A percentile compares a stretch with the other conserved stretches of the same genome.
These are phyloP conservation scores for Thermophis baileyi DNA, from an alignment of 2,113 vertebrate species.

Conservation along the genomic window DNA sequence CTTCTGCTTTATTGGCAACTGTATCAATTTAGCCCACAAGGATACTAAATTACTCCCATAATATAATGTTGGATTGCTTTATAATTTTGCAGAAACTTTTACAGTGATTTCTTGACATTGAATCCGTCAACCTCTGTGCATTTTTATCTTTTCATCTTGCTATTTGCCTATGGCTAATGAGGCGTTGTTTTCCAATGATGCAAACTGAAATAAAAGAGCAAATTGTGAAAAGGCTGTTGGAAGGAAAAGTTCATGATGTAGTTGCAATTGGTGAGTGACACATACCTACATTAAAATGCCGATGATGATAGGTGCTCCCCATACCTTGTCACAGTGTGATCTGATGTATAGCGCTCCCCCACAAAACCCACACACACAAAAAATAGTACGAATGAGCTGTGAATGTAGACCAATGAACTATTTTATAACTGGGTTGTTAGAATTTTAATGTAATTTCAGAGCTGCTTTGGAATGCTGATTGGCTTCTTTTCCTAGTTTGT, in stretches of 20 bases:
- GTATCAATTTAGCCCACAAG: not conserved
- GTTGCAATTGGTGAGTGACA: not conserved
- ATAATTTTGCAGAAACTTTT: not conserved
- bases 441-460: not conserved
- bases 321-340: not conserved
- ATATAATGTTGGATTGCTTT: not conserved
- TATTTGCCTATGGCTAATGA: not conserved
- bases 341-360: not conserved
- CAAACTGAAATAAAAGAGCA: not conserved
- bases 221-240: not conserved
- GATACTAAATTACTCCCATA: not conserved
- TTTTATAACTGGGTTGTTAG: not conserved
- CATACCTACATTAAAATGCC: not conserved
- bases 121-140: not conserved
- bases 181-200: not conserved
- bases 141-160: not conserved
- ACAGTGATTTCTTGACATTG: not conserved
- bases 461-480: not conserved
- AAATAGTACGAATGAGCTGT: not conserved
- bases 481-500: not conserved
- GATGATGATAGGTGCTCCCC: not conserved
- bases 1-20: not conserved
- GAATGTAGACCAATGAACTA: not conserved
- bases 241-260: not conserved
- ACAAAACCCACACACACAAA: not conserved